Evolutionary conservation across 2,797 vertebrate genomes (phyloP), one percentile per base, ranked within the genome.

Genomic region (Mormyrops boulengeri): DNA sequence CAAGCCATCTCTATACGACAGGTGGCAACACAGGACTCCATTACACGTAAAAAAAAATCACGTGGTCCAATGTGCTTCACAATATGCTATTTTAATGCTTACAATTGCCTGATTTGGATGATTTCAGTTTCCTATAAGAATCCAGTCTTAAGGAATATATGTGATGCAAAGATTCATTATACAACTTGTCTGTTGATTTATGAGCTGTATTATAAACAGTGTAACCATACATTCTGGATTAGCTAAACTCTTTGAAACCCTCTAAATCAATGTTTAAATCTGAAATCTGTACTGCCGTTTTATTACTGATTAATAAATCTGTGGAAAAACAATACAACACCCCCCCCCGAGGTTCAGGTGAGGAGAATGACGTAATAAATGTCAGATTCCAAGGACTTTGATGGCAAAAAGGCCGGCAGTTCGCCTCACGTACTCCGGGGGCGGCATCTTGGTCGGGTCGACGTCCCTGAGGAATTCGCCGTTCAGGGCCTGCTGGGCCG

Each of bases 361-460:
- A 44, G 41, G 73, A n/a, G 19, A 73, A 73, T 38, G 30, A 47
- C 19, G 2, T n/a, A 41, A 80, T 47, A 9, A 80, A 9, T 0
- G 17, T 7, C 38, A n/a, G 14, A 47, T 44, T 44, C 38, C 19
- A 3, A 34, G 5, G 17, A 6, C 17, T 80, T 17, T 80, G 73
- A 17, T 1, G 11, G 12, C 41, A 49, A 22, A n/a, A 47, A 47
- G 38, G 6, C 57, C 19, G 12, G 30, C 17, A n/a, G 30, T 17
- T 22, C 17, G 26, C 26, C 62, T 53, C 0, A 95, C 98, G 89
- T 97, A 99, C 99, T 99, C 99, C 22, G 99, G 99, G n/a, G 98
- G 98, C 85, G 98, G 97, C 98, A 99, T 99, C 95, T 98, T 99
- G 93, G 97, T 95, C 0, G 98, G 99, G 90, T 99, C 98, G 91